Percentiles rank a stretch among this genome's conserved stretches.
Conservation (phyloP, 1,140 invertebrate genomes). For the Ostrea edulis region DNA sequence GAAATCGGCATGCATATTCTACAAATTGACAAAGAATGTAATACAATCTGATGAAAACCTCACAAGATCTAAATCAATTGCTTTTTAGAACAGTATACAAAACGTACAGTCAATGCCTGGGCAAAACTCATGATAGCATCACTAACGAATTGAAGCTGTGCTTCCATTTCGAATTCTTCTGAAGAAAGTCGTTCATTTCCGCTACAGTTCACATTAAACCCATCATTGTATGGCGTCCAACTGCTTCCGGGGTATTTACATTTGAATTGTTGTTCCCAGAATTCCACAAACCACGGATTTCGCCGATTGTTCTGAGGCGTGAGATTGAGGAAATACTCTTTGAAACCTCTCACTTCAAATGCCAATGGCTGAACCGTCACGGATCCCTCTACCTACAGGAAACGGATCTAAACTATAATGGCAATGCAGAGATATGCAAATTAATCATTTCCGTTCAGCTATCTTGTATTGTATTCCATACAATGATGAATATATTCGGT, state of each 20-base stretch:
- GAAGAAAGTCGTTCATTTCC: conserved; percentile 65
- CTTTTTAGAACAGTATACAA: neutral
- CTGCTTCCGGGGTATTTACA: conserved; percentile 82
- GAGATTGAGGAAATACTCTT: conserved; percentile 76
- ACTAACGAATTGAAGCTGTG: conserved; percentile 92
- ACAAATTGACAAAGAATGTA: conserved; percentile 41
- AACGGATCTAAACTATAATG: neutral
- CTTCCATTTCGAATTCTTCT: conserved; percentile 86
- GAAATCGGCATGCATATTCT: conserved; percentile 88
- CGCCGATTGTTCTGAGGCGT: conserved; percentile 71
- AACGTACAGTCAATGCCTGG: conserved; percentile 81
- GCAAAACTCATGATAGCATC: conserved; percentile 93
- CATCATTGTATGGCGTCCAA: conserved; percentile 71
- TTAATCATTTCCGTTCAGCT: neutral
- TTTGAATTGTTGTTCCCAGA: conserved; percentile 84
- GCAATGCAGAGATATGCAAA: neutral
- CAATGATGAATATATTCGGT: too few species aligned
- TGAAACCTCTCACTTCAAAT: conserved; percentile 81
- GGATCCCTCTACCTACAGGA: conserved; percentile 84
- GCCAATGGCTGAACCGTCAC: conserved; percentile 87
- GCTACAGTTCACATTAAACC: conserved; percentile 68
- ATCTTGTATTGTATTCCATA: neutral
- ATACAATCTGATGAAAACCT: neutral
- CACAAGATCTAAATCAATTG: neutral
- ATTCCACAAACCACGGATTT: conserved; percentile 88